Evolutionary conservation across 2,888 invertebrate species (phyloP).

Genomic region (Fragum sueziense): DNA sequence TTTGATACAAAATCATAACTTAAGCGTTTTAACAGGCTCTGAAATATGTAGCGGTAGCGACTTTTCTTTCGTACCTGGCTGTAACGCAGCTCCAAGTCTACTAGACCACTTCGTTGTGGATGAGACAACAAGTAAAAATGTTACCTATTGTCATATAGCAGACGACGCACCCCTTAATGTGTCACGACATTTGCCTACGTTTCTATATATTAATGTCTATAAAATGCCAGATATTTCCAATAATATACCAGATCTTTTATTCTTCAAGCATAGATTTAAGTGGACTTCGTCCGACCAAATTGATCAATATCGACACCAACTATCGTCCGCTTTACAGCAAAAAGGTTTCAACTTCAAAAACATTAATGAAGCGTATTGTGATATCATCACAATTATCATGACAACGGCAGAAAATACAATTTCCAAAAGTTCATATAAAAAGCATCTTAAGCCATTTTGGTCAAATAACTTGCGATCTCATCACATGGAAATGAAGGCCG

Average conservation of each 20-base stretch:
- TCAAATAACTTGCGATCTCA: neutral
- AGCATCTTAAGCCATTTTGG: neutral
- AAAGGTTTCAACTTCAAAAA: neutral
- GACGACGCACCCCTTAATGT: neutral
- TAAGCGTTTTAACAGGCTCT: neutral
- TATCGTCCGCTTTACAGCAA: neutral
- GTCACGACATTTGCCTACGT: neutral
- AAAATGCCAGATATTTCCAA: neutral
- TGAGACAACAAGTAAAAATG: neutral
- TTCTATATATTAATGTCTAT: neutral
- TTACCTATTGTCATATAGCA: neutral
- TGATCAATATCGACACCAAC: neutral
- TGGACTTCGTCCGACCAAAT: neutral
- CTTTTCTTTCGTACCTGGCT: neutral
- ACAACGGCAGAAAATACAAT: neutral
- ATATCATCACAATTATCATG: neutral
- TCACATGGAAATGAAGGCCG: neutral
- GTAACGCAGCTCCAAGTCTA: neutral
- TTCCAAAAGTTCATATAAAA: neutral
- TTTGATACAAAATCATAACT: neutral
- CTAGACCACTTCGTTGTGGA: neutral
- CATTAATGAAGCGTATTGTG: neutral
- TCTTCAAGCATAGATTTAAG: neutral
- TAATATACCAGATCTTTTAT: neutral
- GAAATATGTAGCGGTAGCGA: neutral